Conservation (phyloP, 1,140 invertebrate genomes). For the Zeugodacus cucurbitae region DNA sequence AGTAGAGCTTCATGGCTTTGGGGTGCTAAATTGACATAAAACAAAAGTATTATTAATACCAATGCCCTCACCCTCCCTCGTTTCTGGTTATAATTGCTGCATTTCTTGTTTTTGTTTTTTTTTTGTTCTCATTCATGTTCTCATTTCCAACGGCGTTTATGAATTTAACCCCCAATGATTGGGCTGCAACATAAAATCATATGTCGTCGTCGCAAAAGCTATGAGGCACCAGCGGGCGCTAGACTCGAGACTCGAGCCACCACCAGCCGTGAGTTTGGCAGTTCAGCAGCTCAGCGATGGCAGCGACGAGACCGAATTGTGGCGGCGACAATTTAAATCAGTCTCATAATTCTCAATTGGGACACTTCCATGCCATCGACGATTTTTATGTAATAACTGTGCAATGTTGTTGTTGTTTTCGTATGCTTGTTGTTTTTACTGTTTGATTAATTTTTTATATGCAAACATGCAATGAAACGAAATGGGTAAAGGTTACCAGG, state of each 20-base stretch:
- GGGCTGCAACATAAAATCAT: background rate
- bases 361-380: background rate
- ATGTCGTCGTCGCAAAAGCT: background rate
- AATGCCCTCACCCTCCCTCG: background rate
- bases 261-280: background rate
- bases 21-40: conserved; percentile 29
- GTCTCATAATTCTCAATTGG: conserved; percentile 21
- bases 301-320: background rate
- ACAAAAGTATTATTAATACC: conserved; percentile 7
- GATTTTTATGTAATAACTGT: background rate
- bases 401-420: background rate
- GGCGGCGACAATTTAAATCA: conserved; percentile 9
- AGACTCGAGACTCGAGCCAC: background rate
- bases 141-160: background rate
- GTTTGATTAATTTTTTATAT: background rate
- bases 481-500: background rate
- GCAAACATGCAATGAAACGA: background rate
- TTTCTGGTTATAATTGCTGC: background rate
- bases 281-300: background rate
- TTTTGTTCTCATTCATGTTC: background rate
- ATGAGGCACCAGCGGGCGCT: background rate
- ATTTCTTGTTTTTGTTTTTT: background rate
- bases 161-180: conserved; percentile 1
- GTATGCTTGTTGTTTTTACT: background rate
- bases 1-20: background rate